Evolutionary conservation across 1,140 invertebrate genomes (phyloP), one percentile per base, ranked within the genome.

Genomic region (Penaeus vannamei): DNA sequence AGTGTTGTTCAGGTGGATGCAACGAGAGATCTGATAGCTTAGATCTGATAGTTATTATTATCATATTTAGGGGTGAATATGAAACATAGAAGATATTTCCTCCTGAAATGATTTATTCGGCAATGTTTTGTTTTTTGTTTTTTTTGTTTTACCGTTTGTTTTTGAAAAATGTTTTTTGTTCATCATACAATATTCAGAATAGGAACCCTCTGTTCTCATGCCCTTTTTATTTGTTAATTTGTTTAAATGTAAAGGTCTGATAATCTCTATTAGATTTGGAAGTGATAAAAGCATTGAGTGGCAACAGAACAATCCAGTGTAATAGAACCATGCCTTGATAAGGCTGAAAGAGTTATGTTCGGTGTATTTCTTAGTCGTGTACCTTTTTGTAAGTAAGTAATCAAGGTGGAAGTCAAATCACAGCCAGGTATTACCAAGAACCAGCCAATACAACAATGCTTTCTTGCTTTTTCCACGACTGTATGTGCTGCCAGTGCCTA

Each of bases 401-500:
- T 53, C 53, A 53, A 53, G 53, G 53, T 53, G 53, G 53, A 53
- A 53, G 53, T 53, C 53, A 53, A 53, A 53, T 53, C 76, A 79
- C 23, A 84, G 26, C 32, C 83, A 66, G 26, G 36, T 79, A 84
- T 60, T 79, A 61, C 59, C 69, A 84, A 89, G 82, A 84, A 84
- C 80, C 83, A 84, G 83, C 82, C 76, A 62, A 89, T 59, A 84
- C 62, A 59, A 88, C 87, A n/a, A 84, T 89, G 87, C 87, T 89
- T 89, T 84, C 72, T 77, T 85, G 87, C 87, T 89, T 89, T 84
- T 69, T 83, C 79, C 46, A 79, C 79, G 82, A 89, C 84, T 84
- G 87, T 89, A 83, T 87, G 72, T 84, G 87, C 87, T 89, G 87
- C 87, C 87, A 89, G 87, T 89, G 87, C 87, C 87, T 89, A 89